Evolutionary conservation across 2,113 vertebrate genomes (phyloP), one percentile per base, ranked within the genome.

Genomic region (Phalacrocorax brasilianus): DNA sequence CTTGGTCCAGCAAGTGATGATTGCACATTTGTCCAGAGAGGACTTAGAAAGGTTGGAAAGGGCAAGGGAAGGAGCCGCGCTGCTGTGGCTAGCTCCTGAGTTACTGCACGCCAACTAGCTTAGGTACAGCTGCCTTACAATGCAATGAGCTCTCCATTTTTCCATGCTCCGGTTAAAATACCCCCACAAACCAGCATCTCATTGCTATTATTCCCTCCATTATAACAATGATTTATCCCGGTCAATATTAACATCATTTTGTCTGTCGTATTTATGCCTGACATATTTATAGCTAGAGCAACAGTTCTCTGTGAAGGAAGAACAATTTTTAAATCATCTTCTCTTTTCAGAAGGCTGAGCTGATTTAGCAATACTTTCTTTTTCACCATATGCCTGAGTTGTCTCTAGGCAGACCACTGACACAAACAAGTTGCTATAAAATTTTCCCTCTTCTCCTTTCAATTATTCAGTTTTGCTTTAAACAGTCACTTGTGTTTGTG

Each of bases 391-490:
- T 66, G 88, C 70, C 28, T 0, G 0, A 72, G 30, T 52, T 95
- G 77, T 96, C 84, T 95, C 94, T 93, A 91, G 56, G 88, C 76
- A 95, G 90, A 96, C 84, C 61, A 96, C 94, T 87, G 93, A 92
- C 81, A 94, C 91, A 88, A 97, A 61, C 77, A 97, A 74, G 88
- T 96, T 97, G 91, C 96, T 96, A 87, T 89, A 94, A 90, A 95
- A 94, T 97, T 87, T 92, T 66, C 55, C 81, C 92, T 91, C 49
- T 88, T 58, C 65, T 95, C 38, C 88, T 83, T 96, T 92, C 92
- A 93, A 96, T 95, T 96, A 93, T 95, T 93, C 95, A 93, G 33
- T 40, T 87, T 94, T 95, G 30, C 59, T 67, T 94, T 95, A 74
- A 73, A 77, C 72, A 92, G 75, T 85, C 67, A 81, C 84, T 83